These are phyloP conservation scores for Syndactyla subalaris DNA, from an alignment of 2,797 vertebrate genomes.

Conservation along the genomic window DNA sequence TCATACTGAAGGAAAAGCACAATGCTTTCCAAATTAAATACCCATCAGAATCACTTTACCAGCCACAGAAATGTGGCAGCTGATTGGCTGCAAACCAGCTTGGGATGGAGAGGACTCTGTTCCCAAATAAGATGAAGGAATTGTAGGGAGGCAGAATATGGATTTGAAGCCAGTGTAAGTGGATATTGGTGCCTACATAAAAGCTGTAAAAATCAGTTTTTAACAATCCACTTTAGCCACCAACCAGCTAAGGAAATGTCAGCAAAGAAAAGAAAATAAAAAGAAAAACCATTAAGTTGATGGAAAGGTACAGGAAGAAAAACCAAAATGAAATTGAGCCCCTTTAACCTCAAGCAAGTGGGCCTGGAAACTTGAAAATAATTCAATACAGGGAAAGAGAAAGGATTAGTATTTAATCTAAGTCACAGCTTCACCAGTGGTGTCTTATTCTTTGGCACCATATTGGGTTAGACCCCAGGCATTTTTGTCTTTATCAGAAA, in stretches of 20 bases:
- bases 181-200: neutral
- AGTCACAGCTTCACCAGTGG: neutral
- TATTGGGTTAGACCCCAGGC: rapidly evolving
- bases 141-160: rapidly evolving
- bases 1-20: neutral
- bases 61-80: neutral
- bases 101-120: neutral
- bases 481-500: neutral
- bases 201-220: neutral
- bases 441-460: neutral
- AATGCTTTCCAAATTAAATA: neutral
- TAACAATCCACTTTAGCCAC: neutral
- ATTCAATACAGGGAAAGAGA: neutral
- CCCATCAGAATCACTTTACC: neutral
- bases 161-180: neutral
- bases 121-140: neutral
- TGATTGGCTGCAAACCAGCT: neutral
- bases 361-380: neutral
- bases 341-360: neutral
- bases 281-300: neutral
- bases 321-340: neutral
- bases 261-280: neutral
- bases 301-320: neutral
- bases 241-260: neutral
- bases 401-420: neutral